Evolutionary conservation across 1,140 invertebrate species (phyloP).

Genomic region (Chionoecetes opilio): DNA sequence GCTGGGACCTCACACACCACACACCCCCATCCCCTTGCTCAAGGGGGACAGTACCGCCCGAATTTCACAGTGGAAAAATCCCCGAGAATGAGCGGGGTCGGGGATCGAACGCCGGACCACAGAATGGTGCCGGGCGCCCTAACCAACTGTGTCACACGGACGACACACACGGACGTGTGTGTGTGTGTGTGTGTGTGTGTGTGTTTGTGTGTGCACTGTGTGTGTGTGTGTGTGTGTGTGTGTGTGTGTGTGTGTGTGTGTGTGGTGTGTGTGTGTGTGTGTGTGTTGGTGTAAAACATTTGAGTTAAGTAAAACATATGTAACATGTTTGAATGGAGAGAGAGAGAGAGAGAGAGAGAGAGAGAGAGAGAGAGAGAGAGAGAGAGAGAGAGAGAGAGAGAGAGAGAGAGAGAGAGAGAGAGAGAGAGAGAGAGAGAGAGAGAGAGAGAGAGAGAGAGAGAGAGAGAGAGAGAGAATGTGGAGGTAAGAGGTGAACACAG

Average conservation of each 20-base stretch:
- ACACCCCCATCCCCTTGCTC: too few relatives aligned
- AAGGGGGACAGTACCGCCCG: too few relatives aligned
- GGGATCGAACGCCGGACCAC: too few relatives aligned
- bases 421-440: slow-evolving; percentile 27
- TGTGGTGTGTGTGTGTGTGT: not conserved
- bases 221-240: not conserved
- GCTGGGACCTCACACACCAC: too few relatives aligned
- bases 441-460: not conserved
- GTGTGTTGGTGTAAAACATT: not conserved
- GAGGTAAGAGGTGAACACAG: not conserved
- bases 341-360: not conserved
- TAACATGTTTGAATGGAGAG: not conserved
- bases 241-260: slow-evolving; percentile 17
- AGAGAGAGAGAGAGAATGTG: too few relatives aligned
- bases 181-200: too few relatives aligned
- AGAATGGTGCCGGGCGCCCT: too few relatives aligned
- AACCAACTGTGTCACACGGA: too few relatives aligned
- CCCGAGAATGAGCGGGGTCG: too few relatives aligned
- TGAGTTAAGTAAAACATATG: not conserved
- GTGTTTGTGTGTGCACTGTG: too few relatives aligned
- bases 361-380: slow-evolving; percentile 11
- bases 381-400: not conserved
- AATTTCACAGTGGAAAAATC: too few relatives aligned
- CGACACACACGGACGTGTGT: too few relatives aligned
- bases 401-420: not conserved